Evolutionary conservation across 2,888 invertebrate genomes (phyloP).

Genomic region (Pilophorus perplexus): DNA sequence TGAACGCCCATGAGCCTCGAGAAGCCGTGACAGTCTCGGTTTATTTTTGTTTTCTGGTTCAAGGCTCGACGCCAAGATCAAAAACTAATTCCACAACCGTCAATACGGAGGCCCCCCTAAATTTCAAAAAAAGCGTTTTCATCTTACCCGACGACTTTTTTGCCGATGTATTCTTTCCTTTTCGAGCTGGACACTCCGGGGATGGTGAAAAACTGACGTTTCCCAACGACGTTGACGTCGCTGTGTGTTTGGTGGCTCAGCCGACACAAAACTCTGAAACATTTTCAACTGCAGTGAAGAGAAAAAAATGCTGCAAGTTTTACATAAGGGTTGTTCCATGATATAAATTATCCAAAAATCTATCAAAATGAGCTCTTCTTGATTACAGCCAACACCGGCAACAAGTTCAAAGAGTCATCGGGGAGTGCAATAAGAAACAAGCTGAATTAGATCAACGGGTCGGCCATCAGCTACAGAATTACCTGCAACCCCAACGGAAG

Average conservation of each 20-base stretch:
- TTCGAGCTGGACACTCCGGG: conserved; percentile 43
- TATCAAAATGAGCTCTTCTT: too few relatives aligned
- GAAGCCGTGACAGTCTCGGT: too few relatives aligned
- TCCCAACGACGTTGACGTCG: neutral
- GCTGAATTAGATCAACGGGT: too few relatives aligned
- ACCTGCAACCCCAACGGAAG: too few relatives aligned
- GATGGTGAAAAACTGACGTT: conserved; percentile 44
- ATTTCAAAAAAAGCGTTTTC: conserved; percentile 21
- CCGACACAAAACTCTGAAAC: neutral
- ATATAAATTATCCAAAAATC: too few relatives aligned
- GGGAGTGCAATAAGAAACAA: too few relatives aligned
- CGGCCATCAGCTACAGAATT: too few relatives aligned
- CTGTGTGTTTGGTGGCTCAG: neutral
- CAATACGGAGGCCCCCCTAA: neutral
- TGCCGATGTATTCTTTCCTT: conserved; percentile 67
- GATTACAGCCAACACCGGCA: too few relatives aligned
- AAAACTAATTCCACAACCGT: neutral
- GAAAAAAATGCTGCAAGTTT: neutral
- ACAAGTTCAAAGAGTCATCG: too few relatives aligned
- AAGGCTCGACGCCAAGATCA: neutral
- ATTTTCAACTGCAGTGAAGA: neutral
- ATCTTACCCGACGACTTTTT: conserved; percentile 71
- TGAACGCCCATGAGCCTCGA: too few relatives aligned
- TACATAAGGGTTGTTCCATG: too few relatives aligned
- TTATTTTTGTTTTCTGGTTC: conserved; percentile 15